phyloP scores from a whole-genome alignment of 2,888 invertebrate genomes.

The Xestia ashworthii region DNA sequence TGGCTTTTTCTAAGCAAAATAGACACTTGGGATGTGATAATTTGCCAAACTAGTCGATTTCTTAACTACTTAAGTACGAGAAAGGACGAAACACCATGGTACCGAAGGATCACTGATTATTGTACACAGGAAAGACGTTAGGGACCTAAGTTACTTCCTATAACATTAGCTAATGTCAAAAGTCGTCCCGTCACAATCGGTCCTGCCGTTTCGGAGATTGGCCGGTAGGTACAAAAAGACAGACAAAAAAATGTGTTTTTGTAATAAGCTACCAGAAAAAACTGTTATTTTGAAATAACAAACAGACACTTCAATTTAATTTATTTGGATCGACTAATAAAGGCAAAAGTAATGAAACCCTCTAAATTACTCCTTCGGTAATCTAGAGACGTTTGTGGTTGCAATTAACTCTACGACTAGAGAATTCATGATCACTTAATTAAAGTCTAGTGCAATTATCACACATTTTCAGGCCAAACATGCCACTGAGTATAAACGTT shows the following conservation, averaged over 20 bases:
- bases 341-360: background rate
- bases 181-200: too few species aligned
- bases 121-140: too few species aligned
- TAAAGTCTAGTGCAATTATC: constrained; percentile 14
- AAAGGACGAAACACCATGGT: background rate
- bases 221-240: too few species aligned
- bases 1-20: background rate
- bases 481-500: background rate
- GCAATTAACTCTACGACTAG: constrained; percentile 1
- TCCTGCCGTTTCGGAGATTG: too few species aligned
- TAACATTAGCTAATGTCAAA: background rate
- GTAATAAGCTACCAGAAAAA: too few species aligned
- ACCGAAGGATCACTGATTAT: background rate
- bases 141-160: too few species aligned
- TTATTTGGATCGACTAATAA: background rate
- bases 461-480: constrained; percentile 11
- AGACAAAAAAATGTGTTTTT: too few species aligned
- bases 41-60: background rate
- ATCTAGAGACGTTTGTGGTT: background rate
- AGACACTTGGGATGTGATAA: background rate
- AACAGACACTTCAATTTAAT: background rate
- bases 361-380: background rate
- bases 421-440: constrained; percentile 1
- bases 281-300: too few species aligned
- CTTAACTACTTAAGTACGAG: background rate